These are phyloP conservation scores for Rallus crepitans DNA, from an alignment of 2,797 vertebrate species.

Conservation along the genomic window DNA sequence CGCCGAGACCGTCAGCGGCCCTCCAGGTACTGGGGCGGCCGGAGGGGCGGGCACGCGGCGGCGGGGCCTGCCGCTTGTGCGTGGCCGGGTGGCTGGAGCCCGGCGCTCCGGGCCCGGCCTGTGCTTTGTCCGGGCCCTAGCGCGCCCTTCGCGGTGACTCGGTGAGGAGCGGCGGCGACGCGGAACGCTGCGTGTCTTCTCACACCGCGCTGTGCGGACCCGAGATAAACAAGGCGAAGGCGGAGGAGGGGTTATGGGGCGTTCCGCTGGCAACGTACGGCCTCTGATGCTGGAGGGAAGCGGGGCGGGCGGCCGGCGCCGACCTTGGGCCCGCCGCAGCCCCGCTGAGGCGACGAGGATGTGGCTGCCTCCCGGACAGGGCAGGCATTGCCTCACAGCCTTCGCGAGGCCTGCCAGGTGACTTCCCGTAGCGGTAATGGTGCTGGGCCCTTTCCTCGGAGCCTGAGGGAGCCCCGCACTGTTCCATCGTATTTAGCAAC, in stretches of 20 bases:
- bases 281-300: neutral
- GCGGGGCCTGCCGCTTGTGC: neutral
- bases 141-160: neutral
- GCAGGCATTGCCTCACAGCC: rapidly evolving
- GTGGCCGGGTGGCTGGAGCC: too few relatives aligned
- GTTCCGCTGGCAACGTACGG: neutral
- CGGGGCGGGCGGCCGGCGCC: too few relatives aligned
- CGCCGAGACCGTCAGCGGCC: neutral
- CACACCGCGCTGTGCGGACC: rapidly evolving
- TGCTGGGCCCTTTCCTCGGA: neutral
- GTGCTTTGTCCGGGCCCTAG: neutral
- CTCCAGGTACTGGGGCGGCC: neutral
- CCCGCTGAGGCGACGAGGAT: too few relatives aligned
- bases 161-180: too few relatives aligned
- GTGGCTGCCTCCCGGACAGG: neutral
- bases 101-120: neutral
- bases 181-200: neutral
- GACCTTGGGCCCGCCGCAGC: too few relatives aligned
- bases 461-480: rapidly evolving
- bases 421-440: rapidly evolving
- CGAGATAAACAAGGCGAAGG: neutral
- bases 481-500: rapidly evolving
- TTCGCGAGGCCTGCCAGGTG: rapidly evolving
- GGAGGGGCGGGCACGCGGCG: neutral
- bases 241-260: neutral